Conservation (phyloP, 2,888 invertebrate species). For the Galerucella calmariensis region DNA sequence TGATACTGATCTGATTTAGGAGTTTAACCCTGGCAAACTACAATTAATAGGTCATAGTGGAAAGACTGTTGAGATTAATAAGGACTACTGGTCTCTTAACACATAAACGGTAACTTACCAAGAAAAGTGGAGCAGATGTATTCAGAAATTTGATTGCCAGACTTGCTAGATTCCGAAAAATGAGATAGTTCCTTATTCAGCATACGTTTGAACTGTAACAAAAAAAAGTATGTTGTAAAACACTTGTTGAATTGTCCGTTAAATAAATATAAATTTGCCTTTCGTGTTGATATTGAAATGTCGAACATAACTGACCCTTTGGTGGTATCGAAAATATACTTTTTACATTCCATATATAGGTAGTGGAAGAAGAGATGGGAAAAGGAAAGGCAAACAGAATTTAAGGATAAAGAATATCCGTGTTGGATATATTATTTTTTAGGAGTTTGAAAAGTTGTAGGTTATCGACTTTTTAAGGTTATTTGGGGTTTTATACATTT, state of each 20-base stretch:
- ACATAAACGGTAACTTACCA: slow-evolving; percentile 91
- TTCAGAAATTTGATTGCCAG: slow-evolving; percentile 99
- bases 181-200: slow-evolving; percentile 99
- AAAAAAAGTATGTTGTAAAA: slow-evolving; percentile 49
- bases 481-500: neutral
- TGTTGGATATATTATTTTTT: slow-evolving; percentile 15
- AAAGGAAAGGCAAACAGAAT: slow-evolving; percentile 13
- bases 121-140: slow-evolving; percentile 99
- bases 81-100: neutral
- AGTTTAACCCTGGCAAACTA: neutral
- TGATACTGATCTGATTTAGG: no score
- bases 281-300: no score
- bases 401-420: slow-evolving; percentile 13
- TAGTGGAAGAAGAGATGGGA: neutral
- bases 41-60: neutral
- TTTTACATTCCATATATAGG: neutral
- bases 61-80: neutral
- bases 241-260: no score
- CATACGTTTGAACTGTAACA: slow-evolving; percentile 97
- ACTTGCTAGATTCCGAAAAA: slow-evolving; percentile 98
- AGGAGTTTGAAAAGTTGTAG: slow-evolving; percentile 12
- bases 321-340: neutral
- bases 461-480: neutral
- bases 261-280: slow-evolving; percentile 21
- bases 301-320: neutral